Conservation (phyloP, 2,888 invertebrate genomes). For the Pasiphila rectangulata region DNA sequence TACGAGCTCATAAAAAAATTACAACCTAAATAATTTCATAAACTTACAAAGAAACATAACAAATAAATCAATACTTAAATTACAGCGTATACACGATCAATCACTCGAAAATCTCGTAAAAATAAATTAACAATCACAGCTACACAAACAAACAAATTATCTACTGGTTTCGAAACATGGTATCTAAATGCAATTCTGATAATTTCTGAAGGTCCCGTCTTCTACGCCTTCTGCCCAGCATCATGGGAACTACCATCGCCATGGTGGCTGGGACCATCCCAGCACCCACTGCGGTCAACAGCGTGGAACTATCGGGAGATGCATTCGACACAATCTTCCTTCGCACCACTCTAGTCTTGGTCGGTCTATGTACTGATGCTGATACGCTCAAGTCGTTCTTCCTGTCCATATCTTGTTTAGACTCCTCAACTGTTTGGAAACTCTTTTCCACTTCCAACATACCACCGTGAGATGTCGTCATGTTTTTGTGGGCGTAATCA, state of each 20-base stretch:
- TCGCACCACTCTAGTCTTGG: constrained; percentile 53
- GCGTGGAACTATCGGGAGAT: constrained; percentile 80
- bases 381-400: constrained; percentile 57
- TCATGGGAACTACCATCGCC: constrained; percentile 90
- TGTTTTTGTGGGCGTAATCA: constrained; percentile 81
- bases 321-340: constrained; percentile 59
- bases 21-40: too few relatives aligned
- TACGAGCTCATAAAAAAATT: neutral
- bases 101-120: constrained; percentile 13
- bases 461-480: constrained; percentile 87
- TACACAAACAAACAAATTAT: constrained; percentile 23
- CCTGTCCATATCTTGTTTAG: constrained; percentile 66
- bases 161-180: constrained; percentile 45
- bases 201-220: constrained; percentile 48
- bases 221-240: constrained; percentile 80
- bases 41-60: neutral
- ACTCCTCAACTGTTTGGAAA: constrained; percentile 85
- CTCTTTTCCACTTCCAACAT: constrained; percentile 87
- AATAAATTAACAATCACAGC: constrained; percentile 42
- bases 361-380: constrained; percentile 52
- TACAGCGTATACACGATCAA: neutral
- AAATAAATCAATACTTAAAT: neutral
- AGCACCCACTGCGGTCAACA: constrained; percentile 87
- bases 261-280: constrained; percentile 90
- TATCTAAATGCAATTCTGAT: constrained; percentile 43